phyloP scores from a whole-genome alignment of 2,888 invertebrate genomes.

The Drosophila helvetica region DNA sequence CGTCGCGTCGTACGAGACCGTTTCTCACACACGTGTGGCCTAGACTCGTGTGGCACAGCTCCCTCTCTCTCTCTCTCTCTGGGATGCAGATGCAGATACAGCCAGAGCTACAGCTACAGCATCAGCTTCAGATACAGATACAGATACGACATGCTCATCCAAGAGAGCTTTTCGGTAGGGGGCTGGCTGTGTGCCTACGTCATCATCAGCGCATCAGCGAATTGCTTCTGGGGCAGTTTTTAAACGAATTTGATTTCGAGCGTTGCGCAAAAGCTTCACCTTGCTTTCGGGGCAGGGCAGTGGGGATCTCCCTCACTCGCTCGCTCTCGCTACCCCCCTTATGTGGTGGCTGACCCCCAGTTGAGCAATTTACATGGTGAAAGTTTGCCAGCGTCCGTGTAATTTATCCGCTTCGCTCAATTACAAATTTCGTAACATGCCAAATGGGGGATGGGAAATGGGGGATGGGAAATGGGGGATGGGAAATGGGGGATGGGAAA shows the following conservation, averaged over 20 bases:
- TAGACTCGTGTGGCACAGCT: slow-evolving; percentile 28
- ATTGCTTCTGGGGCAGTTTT: slow-evolving; percentile 29
- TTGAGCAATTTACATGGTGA: slow-evolving; percentile 58
- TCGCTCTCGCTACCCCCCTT: slow-evolving; percentile 21
- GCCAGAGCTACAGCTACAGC: slow-evolving; percentile 8
- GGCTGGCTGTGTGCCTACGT: slow-evolving; percentile 45
- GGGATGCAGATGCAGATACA: not conserved
- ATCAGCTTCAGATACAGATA: not conserved
- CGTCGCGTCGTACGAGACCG: not conserved
- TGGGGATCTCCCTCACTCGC: not conserved
- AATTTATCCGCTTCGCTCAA: slow-evolving; percentile 65
- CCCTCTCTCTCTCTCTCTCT: not conserved
- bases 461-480: too few relatives aligned
- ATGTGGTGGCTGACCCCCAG: slow-evolving; percentile 51
- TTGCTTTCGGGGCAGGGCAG: slow-evolving; percentile 22
- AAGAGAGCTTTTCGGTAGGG: slow-evolving; percentile 13
- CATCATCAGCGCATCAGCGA: slow-evolving; percentile 43
- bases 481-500: too few relatives aligned
- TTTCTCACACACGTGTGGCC: slow-evolving; percentile 48
- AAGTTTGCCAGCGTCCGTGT: slow-evolving; percentile 62
- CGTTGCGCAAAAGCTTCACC: slow-evolving; percentile 67
- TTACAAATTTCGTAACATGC: slow-evolving; percentile 56
- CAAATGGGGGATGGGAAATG: too few relatives aligned
- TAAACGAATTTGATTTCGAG: slow-evolving; percentile 71
- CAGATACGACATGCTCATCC: not conserved